phyloP scores from a whole-genome alignment of 1,140 invertebrate species.

The Neomicropteryx cornuta region DNA sequence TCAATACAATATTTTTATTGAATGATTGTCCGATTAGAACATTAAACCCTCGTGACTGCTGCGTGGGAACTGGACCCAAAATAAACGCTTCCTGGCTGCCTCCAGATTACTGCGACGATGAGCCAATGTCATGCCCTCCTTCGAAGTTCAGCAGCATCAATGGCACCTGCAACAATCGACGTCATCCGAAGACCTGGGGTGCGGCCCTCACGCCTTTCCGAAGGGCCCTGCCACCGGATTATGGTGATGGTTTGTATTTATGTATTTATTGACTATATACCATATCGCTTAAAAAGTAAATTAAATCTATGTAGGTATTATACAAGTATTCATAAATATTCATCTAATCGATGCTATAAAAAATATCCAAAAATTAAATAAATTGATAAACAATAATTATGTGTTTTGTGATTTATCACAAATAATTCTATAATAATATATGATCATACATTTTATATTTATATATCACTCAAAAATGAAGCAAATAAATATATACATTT shows the following conservation, averaged over 20 bases:
- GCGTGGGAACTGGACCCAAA: conserved; percentile 40
- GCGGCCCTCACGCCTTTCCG: conserved; percentile 65
- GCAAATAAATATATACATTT: too few relatives aligned
- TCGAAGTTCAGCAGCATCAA: conserved; percentile 56
- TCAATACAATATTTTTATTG: neutral
- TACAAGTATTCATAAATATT: neutral
- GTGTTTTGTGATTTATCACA: too few relatives aligned
- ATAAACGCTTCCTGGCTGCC: conserved; percentile 33
- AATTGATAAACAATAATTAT: too few relatives aligned
- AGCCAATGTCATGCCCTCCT: conserved; percentile 19
- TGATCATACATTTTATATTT: too few relatives aligned
- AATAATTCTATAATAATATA: too few relatives aligned
- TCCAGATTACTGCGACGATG: conserved; percentile 22
- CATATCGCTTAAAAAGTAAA: too few relatives aligned
- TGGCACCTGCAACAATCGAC: conserved; percentile 73
- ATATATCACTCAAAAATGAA: too few relatives aligned
- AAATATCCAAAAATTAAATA: conserved; percentile 6
- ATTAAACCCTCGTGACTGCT: too few relatives aligned
- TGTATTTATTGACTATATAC: neutral
- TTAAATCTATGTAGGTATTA: too few relatives aligned
- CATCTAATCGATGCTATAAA: neutral
- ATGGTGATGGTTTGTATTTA: conserved; percentile 53
- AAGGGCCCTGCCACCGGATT: conserved; percentile 55
- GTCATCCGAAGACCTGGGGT: conserved; percentile 53
- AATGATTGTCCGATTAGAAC: neutral